phyloP scores from a whole-genome alignment of 2,888 invertebrate genomes.

The Meganola albula region DNA sequence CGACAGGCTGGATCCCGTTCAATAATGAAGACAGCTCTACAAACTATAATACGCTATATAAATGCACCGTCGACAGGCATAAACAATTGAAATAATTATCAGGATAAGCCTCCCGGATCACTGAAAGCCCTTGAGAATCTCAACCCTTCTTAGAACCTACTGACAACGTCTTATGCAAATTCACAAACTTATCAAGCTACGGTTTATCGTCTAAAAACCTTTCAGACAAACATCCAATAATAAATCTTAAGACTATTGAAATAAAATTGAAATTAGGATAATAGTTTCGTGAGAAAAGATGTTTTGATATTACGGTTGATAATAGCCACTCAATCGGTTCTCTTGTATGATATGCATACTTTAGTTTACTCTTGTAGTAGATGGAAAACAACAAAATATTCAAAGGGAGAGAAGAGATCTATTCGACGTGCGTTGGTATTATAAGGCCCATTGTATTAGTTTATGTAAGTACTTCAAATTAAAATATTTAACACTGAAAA shows the following conservation, averaged over 20 bases:
- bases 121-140: conserved; percentile 68
- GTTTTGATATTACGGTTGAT: conserved; percentile 29
- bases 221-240: conserved; percentile 8
- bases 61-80: conserved; percentile 76
- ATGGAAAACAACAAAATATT: too few species aligned
- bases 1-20: conserved; percentile 47
- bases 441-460: too few species aligned
- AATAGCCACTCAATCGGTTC: conserved; percentile 70
- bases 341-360: conserved; percentile 54
- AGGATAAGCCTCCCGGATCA: conserved; percentile 73
- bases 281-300: conserved; percentile 15
- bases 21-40: conserved; percentile 67
- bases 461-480: too few species aligned
- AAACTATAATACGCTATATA: conserved; percentile 77
- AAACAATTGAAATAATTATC: conserved; percentile 79
- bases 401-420: too few species aligned
- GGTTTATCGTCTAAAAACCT: conserved; percentile 20
- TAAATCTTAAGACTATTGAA: neutral
- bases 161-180: conserved; percentile 77
- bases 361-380: conserved; percentile 42
- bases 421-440: too few species aligned
- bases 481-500: too few species aligned
- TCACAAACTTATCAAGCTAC: conserved; percentile 52
- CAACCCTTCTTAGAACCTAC: conserved; percentile 66
- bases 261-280: conserved; percentile 22